Percentiles rank a stretch among this genome's conserved stretches.
phyloP scores from a whole-genome alignment of 2,113 vertebrate genomes.

The Pachyramphus minor region DNA sequence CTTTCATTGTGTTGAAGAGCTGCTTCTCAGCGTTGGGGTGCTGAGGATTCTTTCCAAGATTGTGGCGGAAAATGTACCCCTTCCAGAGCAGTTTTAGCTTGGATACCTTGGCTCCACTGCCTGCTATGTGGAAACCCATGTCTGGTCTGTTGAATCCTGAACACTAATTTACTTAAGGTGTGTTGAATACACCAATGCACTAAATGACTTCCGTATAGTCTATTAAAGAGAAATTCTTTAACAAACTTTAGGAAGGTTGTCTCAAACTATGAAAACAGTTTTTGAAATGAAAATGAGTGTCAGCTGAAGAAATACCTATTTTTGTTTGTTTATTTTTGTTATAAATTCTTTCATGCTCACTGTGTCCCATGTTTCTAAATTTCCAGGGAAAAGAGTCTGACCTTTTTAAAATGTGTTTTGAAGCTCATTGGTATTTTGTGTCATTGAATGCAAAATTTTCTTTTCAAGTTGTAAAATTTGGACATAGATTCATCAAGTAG shows the following conservation, averaged over 20 bases:
- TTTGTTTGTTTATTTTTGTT: background rate
- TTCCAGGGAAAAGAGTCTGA: background rate
- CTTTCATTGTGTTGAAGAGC: background rate
- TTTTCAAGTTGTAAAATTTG: background rate
- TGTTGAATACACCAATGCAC: background rate
- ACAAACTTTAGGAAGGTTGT: background rate
- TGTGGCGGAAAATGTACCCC: background rate
- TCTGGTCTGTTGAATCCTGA: background rate
- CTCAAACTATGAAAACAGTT: background rate
- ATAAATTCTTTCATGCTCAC: background rate
- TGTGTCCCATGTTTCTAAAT: accelerated
- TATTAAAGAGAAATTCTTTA: background rate
- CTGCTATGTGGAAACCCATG: accelerated
- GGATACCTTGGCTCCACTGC: background rate
- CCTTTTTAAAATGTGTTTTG: background rate
- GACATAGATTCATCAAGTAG: background rate
- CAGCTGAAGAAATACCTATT: background rate
- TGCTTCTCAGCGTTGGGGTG: background rate
- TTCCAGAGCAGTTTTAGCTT: background rate
- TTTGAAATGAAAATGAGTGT: background rate
- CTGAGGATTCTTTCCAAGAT: background rate
- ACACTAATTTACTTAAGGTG: background rate
- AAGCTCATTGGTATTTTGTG: background rate
- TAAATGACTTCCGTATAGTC: background rate
- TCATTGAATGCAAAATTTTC: background rate